Evolutionary conservation across 1,140 invertebrate genomes (phyloP).

Genomic region (Hyles euphorbiae): DNA sequence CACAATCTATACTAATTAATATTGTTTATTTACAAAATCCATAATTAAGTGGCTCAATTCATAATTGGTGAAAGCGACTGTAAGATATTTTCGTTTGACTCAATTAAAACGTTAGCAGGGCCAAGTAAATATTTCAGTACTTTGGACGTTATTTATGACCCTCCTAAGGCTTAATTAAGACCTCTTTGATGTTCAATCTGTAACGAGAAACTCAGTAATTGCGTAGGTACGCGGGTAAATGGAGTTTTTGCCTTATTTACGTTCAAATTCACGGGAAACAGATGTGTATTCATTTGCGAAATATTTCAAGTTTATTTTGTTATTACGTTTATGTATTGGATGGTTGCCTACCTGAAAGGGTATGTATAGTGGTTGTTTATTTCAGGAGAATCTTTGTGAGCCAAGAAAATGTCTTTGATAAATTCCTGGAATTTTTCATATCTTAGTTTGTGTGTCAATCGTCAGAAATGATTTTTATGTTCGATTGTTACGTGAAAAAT

Average conservation of each 20-base stretch:
- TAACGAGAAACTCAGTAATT: constrained; percentile 60
- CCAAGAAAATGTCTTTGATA: too few species aligned
- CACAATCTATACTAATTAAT: constrained; percentile 13
- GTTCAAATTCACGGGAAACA: constrained; percentile 10
- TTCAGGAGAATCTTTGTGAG: too few species aligned
- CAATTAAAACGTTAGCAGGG: constrained; percentile 58
- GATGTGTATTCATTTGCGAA: constrained; percentile 1
- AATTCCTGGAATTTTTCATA: too few species aligned
- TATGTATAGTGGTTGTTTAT: too few species aligned
- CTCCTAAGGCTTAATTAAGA: constrained; percentile 62
- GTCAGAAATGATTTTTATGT: too few species aligned
- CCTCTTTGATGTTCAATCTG: constrained; percentile 69
- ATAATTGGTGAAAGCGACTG: constrained; percentile 35
- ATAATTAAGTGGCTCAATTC: background rate
- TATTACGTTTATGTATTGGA: too few species aligned
- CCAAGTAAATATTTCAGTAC: constrained; percentile 63
- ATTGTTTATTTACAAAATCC: constrained; percentile 14
- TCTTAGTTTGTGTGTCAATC: too few species aligned
- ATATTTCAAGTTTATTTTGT: constrained; percentile 1
- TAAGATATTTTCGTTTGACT: constrained; percentile 51
- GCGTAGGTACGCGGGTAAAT: constrained; percentile 32
- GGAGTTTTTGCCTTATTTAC: constrained; percentile 40
- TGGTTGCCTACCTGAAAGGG: too few species aligned
- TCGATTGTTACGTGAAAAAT: too few species aligned
- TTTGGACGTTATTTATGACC: constrained; percentile 60